These are phyloP conservation scores for Hydropsyche betteni DNA, from an alignment of 2,888 invertebrate species.

Conservation along the genomic window DNA sequence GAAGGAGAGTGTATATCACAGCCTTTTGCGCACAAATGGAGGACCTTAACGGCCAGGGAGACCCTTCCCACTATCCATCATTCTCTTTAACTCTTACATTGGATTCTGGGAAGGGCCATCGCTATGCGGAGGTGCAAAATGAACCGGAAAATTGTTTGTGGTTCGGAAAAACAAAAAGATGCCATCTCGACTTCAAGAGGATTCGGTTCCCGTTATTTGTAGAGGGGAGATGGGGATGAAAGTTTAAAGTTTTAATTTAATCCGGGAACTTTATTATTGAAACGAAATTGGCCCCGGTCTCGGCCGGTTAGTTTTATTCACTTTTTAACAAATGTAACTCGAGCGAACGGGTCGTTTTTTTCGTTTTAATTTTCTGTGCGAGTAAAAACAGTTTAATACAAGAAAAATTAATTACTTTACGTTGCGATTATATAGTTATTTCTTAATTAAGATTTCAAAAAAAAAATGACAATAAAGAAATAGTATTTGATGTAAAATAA, in stretches of 20 bases:
- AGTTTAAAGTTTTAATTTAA: conserved; percentile 22
- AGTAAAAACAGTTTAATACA: too few relatives aligned
- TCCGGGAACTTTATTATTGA: conserved; percentile 21
- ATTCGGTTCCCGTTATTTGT: neutral
- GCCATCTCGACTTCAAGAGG: neutral
- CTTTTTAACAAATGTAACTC: conserved; percentile 15
- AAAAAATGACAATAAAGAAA: too few relatives aligned
- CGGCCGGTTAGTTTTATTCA: conserved; percentile 5
- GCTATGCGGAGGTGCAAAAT: conserved; percentile 8
- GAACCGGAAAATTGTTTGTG: conserved; percentile 32
- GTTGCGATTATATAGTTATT: too few relatives aligned
- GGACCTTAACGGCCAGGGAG: neutral
- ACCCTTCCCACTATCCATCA: neutral
- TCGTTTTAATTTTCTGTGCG: neutral
- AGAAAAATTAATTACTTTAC: too few relatives aligned
- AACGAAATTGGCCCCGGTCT: conserved; percentile 5
- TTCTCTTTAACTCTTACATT: neutral
- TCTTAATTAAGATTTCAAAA: too few relatives aligned
- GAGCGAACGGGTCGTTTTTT: neutral
- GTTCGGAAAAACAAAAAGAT: conserved; percentile 15
- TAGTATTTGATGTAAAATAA: too few relatives aligned
- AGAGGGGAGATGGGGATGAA: neutral
- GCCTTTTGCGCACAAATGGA: conserved; percentile 10
- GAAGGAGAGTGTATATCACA: neutral
- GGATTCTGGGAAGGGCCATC: neutral